These are phyloP conservation scores for Lagenorhynchus albirostris DNA, from an alignment of 2,113 vertebrate genomes.

Conservation along the genomic window DNA sequence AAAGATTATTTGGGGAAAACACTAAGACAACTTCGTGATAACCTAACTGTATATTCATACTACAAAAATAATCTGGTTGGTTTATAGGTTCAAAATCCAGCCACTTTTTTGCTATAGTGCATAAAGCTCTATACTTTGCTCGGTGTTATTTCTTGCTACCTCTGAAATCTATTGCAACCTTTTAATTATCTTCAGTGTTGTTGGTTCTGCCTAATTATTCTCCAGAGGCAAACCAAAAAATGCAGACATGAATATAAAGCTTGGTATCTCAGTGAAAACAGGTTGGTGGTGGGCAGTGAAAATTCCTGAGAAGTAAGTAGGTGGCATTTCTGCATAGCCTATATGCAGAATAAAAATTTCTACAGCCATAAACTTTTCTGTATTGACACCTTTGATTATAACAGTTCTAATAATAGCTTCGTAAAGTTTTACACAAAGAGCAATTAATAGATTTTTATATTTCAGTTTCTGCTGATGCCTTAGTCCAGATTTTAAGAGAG, in stretches of 20 bases:
- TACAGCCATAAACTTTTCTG: neutral
- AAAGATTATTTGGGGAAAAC: constrained; percentile 56
- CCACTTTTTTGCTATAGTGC: neutral
- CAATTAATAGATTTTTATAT: neutral
- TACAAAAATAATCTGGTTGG: constrained; percentile 57
- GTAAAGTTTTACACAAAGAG: constrained; percentile 30
- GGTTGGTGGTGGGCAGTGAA: neutral
- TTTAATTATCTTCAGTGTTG: constrained; percentile 53
- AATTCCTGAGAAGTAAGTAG: neutral
- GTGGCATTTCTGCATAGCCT: neutral
- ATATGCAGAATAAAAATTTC: neutral
- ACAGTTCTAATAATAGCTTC: neutral
- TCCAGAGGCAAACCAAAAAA: constrained; percentile 53
- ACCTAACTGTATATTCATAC: neutral
- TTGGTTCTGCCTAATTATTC: constrained; percentile 29
- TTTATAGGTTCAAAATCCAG: constrained; percentile 39
- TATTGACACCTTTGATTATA: constrained; percentile 15
- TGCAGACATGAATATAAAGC: constrained; percentile 35
- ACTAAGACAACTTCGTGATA: constrained; percentile 36
- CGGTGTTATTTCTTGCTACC: constrained; percentile 44
- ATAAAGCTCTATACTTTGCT: constrained; percentile 31
- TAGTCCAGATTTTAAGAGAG: constrained; percentile 41
- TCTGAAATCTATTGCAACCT: constrained; percentile 48
- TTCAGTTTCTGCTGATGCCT: neutral
- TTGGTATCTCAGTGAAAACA: constrained; percentile 16